Evolutionary conservation across 2,888 invertebrate species (phyloP).

Genomic region (Pristionchus maxplancki): DNA sequence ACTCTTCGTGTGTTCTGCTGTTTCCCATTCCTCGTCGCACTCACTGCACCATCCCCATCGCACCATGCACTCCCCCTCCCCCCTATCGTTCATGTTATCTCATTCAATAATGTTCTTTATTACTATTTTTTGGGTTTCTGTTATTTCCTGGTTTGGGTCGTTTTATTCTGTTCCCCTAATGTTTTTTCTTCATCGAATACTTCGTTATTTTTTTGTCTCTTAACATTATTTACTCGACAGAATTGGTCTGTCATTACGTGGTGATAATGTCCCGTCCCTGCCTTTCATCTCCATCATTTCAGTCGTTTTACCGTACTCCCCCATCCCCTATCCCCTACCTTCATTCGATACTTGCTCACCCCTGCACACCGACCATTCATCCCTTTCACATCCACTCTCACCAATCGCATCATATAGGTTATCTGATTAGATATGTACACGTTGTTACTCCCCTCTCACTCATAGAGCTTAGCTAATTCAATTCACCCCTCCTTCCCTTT

Average conservation of each 20-base stretch:
- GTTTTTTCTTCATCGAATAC: background rate
- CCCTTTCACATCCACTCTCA: conserved; percentile 27
- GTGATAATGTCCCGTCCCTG: conserved; percentile 21
- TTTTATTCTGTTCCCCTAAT: conserved; percentile 46
- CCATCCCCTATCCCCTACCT: background rate
- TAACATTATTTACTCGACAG: conserved; percentile 38
- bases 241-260: conserved; percentile 23
- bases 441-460: conserved; percentile 37
- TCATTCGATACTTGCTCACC: background rate
- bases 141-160: conserved; percentile 43
- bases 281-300: conserved; percentile 31
- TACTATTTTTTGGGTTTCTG: conserved; percentile 48
- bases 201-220: background rate
- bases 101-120: conserved; percentile 22
- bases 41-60: conserved; percentile 16
- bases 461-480: conserved; percentile 38
- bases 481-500: background rate
- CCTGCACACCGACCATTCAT: background rate
- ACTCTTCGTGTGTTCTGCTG: conserved; percentile 29
- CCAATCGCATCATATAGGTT: conserved; percentile 44
- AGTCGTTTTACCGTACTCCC: conserved; percentile 24
- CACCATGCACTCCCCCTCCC: background rate
- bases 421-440: conserved; percentile 47
- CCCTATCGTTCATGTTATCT: conserved; percentile 18
- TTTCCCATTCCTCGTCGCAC: conserved; percentile 45